Conservation (phyloP, 2,888 invertebrate genomes). For the Pandemis heparana region DNA sequence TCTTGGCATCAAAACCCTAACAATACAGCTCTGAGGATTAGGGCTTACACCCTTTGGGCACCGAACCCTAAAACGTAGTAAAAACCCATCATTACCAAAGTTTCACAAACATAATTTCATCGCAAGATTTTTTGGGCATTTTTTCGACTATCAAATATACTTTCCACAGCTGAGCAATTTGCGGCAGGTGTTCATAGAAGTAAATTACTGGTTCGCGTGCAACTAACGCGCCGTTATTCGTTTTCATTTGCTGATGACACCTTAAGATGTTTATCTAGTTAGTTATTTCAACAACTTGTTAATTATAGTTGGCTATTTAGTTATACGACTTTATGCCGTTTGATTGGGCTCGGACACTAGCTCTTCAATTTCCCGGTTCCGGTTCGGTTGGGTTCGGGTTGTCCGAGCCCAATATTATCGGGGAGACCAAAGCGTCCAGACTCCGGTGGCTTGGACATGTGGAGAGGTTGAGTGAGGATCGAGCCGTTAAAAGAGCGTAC, state of each 20-base stretch:
- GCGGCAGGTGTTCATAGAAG: constrained; percentile 29
- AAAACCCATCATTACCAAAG: not conserved
- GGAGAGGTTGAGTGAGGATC: too few species aligned
- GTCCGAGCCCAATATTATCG: too few species aligned
- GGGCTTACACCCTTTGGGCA: too few species aligned
- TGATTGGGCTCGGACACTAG: too few species aligned
- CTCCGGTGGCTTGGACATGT: too few species aligned
- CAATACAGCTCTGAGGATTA: too few species aligned
- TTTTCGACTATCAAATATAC: constrained; percentile 5
- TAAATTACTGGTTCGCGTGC: constrained; percentile 37
- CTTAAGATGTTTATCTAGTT: constrained; percentile 39
- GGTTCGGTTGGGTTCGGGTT: too few species aligned
- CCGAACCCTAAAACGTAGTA: not conserved
- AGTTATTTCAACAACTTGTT: constrained; percentile 35
- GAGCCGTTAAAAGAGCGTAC: too few species aligned
- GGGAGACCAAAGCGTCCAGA: too few species aligned
- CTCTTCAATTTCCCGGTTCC: too few species aligned
- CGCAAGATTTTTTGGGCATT: not conserved
- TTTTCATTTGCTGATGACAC: constrained; percentile 41
- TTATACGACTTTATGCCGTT: not conserved
- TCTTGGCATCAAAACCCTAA: too few species aligned
- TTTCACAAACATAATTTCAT: constrained; percentile 3
- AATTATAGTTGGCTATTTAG: constrained; percentile 10
- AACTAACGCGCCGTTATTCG: constrained; percentile 6
- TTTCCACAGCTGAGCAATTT: constrained; percentile 33